These are phyloP conservation scores for Vanacampus margaritifer DNA, from an alignment of 2,113 vertebrate genomes.

Conservation along the genomic window DNA sequence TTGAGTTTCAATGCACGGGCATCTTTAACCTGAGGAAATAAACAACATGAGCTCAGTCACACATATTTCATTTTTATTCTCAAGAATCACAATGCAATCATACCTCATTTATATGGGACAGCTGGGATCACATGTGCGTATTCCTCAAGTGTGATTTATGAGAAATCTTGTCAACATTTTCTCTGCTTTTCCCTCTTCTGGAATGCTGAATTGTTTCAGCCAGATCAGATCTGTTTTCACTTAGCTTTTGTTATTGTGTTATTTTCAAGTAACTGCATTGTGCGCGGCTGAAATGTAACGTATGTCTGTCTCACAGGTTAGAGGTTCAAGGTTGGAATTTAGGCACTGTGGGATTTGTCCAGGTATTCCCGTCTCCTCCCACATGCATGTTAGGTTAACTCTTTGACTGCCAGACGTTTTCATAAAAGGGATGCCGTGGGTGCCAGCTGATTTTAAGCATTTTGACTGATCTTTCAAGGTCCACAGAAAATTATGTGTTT, in stretches of 20 bases:
- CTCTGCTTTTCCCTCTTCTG: slow-evolving; percentile 8
- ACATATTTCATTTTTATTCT: not conserved
- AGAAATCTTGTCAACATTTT: slow-evolving; percentile 21
- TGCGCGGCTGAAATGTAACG: not conserved
- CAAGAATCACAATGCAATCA: not conserved
- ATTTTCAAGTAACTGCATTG: not conserved
- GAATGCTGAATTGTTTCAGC: slow-evolving; percentile 11
- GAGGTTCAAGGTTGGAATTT: not conserved
- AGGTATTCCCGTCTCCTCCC: not conserved
- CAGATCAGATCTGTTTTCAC: not conserved
- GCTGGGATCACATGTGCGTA: not conserved
- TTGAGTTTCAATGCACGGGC: not conserved
- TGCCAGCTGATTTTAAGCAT: too few relatives aligned
- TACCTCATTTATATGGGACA: slow-evolving; percentile 21
- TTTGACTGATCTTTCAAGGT: too few relatives aligned
- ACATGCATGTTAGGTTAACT: not conserved
- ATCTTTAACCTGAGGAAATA: slow-evolving; percentile 35
- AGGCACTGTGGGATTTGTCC: not conserved
- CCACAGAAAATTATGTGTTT: too few relatives aligned
- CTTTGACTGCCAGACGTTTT: too few relatives aligned
- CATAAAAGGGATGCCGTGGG: too few relatives aligned
- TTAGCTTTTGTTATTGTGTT: not conserved
- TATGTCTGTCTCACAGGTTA: not conserved
- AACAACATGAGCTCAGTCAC: not conserved
- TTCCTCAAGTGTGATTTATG: slow-evolving; percentile 2